These are phyloP conservation scores for Lasioglossum albipes DNA, from an alignment of 1,140 invertebrate species.

Conservation along the genomic window DNA sequence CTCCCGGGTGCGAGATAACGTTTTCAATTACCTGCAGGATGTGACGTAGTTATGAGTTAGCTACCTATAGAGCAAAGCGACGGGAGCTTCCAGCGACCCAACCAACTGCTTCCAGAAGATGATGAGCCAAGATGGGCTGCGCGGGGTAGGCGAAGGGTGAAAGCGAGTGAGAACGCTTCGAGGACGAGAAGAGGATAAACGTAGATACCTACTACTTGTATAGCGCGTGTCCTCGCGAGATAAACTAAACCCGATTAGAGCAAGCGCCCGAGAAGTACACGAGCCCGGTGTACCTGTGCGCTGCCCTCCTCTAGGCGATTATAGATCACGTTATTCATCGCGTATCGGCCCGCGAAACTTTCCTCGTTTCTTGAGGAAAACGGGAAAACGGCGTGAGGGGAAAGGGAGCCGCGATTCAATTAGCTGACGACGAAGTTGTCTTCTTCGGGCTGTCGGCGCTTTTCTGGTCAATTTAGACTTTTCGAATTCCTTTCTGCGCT, in stretches of 20 bases:
- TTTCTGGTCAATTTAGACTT: too few relatives aligned
- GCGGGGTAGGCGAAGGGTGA: conserved; percentile 32
- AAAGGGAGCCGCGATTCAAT: conserved; percentile 67
- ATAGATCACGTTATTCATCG: conserved; percentile 42
- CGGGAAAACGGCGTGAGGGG: not conserved
- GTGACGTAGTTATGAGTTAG: conserved; percentile 80
- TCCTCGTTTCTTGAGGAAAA: not conserved
- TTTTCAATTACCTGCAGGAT: conserved; percentile 81
- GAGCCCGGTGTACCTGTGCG: not conserved
- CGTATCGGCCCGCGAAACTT: not conserved
- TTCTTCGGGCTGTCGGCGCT: too few relatives aligned
- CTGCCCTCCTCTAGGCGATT: conserved; percentile 32
- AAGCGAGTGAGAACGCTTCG: not conserved
- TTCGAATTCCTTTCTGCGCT: too few relatives aligned
- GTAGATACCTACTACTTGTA: conserved; percentile 65
- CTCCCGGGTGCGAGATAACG: conserved; percentile 77
- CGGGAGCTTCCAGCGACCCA: conserved; percentile 61
- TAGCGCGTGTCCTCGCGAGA: conserved; percentile 68
- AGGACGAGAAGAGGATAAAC: conserved; percentile 34
- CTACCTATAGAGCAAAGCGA: conserved; percentile 68
- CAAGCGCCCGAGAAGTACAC: not conserved
- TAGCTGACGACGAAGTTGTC: conserved; percentile 64
- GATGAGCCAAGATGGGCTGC: conserved; percentile 73
- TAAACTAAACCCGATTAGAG: conserved; percentile 73
- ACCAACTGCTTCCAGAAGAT: conserved; percentile 69